Conservation (phyloP, 2,113 vertebrate species). For the Gasterosteus aculeatus region DNA sequence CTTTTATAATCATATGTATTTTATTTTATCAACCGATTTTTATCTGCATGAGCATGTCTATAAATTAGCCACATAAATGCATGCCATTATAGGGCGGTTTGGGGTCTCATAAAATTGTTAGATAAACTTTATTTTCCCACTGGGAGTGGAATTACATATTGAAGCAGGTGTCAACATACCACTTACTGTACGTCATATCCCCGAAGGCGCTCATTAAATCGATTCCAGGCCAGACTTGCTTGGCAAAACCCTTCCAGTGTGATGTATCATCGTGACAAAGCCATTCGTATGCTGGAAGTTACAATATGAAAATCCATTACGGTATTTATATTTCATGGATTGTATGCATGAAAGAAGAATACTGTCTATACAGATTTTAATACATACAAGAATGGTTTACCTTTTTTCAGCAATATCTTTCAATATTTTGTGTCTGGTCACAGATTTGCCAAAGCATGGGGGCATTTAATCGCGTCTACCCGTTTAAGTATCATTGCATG, state of each 20-base stretch:
- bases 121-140: conserved; percentile 43
- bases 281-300: conserved; percentile 19
- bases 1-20: no score
- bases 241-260: conserved; percentile 15
- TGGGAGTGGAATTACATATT: conserved; percentile 57
- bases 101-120: conserved; percentile 34
- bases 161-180: conserved; percentile 62
- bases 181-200: conserved; percentile 10
- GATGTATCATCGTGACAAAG: conserved; percentile 2
- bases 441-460: conserved; percentile 64
- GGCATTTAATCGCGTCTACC: conserved; percentile 62
- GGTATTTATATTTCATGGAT: background rate
- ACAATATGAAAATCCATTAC: conserved; percentile 25
- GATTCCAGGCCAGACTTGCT: conserved; percentile 24
- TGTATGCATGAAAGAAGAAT: background rate
- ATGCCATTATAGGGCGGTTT: conserved; percentile 10
- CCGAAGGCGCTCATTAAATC: conserved; percentile 36
- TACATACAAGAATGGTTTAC: background rate
- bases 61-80: conserved; percentile 42
- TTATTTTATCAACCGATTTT: no score
- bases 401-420: background rate
- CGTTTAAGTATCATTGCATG: conserved; percentile 38
- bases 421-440: conserved; percentile 32
- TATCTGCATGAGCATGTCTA: background rate
- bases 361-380: background rate